Base-by-base conservation (phyloP, 2,888 invertebrate genomes). In the Trypoxylon attenuatum region DNA sequence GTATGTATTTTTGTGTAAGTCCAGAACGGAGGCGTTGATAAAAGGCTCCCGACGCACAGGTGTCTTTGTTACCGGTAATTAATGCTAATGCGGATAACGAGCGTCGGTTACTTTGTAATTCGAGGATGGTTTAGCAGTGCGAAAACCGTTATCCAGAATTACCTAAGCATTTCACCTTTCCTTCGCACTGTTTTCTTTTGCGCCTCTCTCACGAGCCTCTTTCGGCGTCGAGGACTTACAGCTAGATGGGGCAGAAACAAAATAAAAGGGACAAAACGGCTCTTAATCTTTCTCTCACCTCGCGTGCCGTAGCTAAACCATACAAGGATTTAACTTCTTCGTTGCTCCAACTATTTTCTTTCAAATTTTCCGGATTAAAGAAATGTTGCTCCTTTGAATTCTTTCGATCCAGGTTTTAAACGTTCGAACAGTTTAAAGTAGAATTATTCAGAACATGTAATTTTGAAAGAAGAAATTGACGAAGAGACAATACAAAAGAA, bases 11-110 rank as follows among this genome's bases (percentile, higher is more conserved):
- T 13, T 16, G 19, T 21, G 10, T 13, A 19, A 13, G 15, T 8
- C 10, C 5, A 45, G 19, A 22, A 27, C 47, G 43, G 3, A 45
- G 45, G n/a, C 16, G 50, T 47, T 41, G 54, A 27, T 22, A 50
- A 38, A 5, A 27, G 51, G 55, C 53, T 13, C 46, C 21, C 38
- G 16, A 41, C 50, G 33, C 56, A 38, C 60, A 59, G 55, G 57
- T 61, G 63, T 18, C 51, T 22, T 41, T 33, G 55, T 50, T 45
- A 49, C 52, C 57, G 69, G 66, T 75, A 75, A 74, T 75, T 74
- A 74, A 75, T 64, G 74, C 70, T 67, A 74, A 75, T 70, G 41
- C 67, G 55, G 53, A 54, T 72, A 75, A 75, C 72, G 60, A 75
- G 72, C 50, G 60, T 39, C 67, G 72, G 72, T 72, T 72, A 65